These are phyloP conservation scores for Phenganax stokvisi DNA, from an alignment of 92 coral and sea anemone genomes.

Conservation along the genomic window DNA sequence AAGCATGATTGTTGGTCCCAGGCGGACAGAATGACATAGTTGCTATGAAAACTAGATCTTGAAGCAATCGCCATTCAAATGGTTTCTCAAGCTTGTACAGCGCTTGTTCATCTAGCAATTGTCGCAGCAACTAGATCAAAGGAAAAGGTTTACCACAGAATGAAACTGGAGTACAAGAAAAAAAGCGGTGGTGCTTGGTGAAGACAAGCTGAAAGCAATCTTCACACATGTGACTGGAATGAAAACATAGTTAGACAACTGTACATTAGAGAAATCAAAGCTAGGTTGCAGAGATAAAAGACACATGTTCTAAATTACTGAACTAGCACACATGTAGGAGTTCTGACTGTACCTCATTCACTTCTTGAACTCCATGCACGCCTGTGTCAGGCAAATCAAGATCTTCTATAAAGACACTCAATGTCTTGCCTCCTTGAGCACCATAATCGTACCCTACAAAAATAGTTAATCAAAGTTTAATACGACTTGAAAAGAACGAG, in stretches of 20 bases:
- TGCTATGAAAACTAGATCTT: slow-evolving; percentile 74
- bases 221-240: no score
- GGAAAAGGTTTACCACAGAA: neutral
- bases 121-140: slow-evolving; percentile 66
- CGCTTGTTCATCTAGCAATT: slow-evolving; percentile 76
- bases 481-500: no score
- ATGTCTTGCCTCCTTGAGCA: slow-evolving; percentile 81
- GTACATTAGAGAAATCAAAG: no score
- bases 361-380: slow-evolving; percentile 73
- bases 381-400: slow-evolving; percentile 76
- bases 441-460: slow-evolving; percentile 86
- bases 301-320: neutral
- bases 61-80: slow-evolving; percentile 90
- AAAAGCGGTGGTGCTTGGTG: no score
- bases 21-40: slow-evolving; percentile 68
- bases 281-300: neutral
- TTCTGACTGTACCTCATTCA: slow-evolving; percentile 67
- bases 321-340: neutral
- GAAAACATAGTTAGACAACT: no score
- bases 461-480: neutral
- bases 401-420: slow-evolving; percentile 87
- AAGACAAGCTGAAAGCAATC: no score
- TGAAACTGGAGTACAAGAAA: no score
- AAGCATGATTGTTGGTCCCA: slow-evolving; percentile 55
- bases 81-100: slow-evolving; percentile 86